These are phyloP conservation scores for Ptychoptera albimana DNA, from an alignment of 2,888 invertebrate species.

Conservation along the genomic window DNA sequence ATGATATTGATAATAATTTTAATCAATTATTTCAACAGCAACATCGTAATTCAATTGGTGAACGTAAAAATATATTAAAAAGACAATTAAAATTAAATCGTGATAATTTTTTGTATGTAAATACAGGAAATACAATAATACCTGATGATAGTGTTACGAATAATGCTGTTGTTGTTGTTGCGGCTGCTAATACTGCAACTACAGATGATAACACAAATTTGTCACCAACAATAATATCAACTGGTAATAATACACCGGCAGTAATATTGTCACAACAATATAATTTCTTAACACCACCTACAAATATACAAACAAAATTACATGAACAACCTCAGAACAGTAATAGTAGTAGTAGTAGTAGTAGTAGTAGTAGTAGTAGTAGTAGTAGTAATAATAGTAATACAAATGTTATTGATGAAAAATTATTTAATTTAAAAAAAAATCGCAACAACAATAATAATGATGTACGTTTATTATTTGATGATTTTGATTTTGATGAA, in stretches of 20 bases:
- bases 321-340: slow-evolving; percentile 11
- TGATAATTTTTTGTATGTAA: slow-evolving; percentile 30
- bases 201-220: no score
- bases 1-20: slow-evolving; percentile 15
- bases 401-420: slow-evolving; percentile 4
- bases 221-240: no score
- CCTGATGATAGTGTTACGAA: slow-evolving; percentile 16
- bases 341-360: slow-evolving; percentile 16
- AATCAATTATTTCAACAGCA: slow-evolving; percentile 15
- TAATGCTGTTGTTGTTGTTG: no score
- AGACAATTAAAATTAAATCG: slow-evolving; percentile 28
- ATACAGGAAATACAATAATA: slow-evolving; percentile 16
- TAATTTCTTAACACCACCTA: neutral
- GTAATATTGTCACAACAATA: neutral
- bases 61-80: slow-evolving; percentile 22
- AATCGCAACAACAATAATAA: slow-evolving; percentile 5
- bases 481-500: slow-evolving; percentile 46
- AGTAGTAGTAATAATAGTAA: slow-evolving; percentile 21
- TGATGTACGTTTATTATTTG: slow-evolving; percentile 28
- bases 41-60: slow-evolving; percentile 12
- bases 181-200: no score
- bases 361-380: slow-evolving; percentile 20
- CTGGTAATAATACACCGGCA: no score
- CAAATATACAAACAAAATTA: neutral
- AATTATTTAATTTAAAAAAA: neutral